phyloP scores from a whole-genome alignment of 2,888 invertebrate genomes.

The Harpalus rubripes region DNA sequence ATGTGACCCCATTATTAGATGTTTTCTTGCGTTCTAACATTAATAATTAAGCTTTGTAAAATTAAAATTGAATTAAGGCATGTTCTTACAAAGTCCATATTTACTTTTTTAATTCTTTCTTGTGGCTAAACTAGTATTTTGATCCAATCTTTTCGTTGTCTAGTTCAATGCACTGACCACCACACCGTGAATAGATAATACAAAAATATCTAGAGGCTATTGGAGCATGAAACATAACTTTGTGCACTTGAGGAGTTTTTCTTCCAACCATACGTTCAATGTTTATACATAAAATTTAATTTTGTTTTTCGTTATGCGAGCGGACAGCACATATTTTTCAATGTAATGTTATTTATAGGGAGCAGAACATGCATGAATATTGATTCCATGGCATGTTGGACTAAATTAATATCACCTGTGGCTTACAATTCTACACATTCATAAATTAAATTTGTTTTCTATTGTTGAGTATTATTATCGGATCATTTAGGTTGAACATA shows the following conservation, averaged over 20 bases:
- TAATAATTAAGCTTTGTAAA: too few species aligned
- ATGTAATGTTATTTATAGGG: neutral
- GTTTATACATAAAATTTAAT: conserved; percentile 1
- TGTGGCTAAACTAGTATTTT: neutral
- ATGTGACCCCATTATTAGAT: too few species aligned
- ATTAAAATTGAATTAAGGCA: too few species aligned
- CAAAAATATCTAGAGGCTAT: neutral
- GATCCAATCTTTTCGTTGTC: neutral
- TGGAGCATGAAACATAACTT: neutral
- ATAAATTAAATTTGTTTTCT: conserved; percentile 4
- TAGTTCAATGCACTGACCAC: conserved; percentile 5
- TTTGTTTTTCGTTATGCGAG: neutral
- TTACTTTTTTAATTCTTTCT: neutral
- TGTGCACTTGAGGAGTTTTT: neutral
- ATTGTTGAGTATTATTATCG: neutral
- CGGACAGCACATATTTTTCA: neutral
- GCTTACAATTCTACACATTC: neutral
- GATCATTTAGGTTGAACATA: neutral
- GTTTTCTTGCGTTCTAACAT: too few species aligned
- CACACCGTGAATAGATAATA: neutral
- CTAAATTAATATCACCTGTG: neutral
- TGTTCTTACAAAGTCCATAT: too few species aligned
- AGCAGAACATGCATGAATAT: neutral
- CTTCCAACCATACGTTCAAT: neutral
- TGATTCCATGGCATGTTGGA: neutral